These are phyloP conservation scores for Beaufortia kweichowensis DNA, from an alignment of 2,113 vertebrate species.

Conservation along the genomic window DNA sequence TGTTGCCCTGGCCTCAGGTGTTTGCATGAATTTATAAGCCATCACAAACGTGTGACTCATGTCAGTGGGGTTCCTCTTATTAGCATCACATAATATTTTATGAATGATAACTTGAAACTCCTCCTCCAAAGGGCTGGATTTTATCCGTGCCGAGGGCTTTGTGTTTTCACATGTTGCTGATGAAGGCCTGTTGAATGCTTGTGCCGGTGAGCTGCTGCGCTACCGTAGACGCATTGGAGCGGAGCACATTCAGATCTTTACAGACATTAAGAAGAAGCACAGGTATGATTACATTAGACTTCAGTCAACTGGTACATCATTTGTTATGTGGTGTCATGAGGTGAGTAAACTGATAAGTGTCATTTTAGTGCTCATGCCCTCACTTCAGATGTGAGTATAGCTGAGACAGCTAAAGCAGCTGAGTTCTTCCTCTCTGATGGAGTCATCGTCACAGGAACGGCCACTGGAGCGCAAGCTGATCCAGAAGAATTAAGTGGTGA, in stretches of 20 bases:
- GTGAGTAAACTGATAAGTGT: background rate
- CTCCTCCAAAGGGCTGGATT: slow-evolving; percentile 73
- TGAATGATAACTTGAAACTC: background rate
- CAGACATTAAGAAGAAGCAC: slow-evolving; percentile 92
- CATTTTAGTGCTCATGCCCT: slow-evolving; percentile 79
- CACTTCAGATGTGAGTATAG: slow-evolving; percentile 78
- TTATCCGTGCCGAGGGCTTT: slow-evolving; percentile 81
- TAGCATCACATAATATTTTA: background rate
- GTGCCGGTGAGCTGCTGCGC: slow-evolving; percentile 76
- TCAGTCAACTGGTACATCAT: background rate
- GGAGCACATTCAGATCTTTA: slow-evolving; percentile 82
- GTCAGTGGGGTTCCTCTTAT: background rate
- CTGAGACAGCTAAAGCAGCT: slow-evolving; percentile 76
- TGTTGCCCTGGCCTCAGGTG: slow-evolving; percentile 83
- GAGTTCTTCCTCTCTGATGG: slow-evolving; percentile 86
- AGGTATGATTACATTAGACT: slow-evolving; percentile 68
- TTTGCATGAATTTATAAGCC: background rate
- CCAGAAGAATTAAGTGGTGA: slow-evolving; percentile 77
- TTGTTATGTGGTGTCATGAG: background rate
- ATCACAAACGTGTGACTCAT: background rate
- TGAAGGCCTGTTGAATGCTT: slow-evolving; percentile 82
- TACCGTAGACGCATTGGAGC: slow-evolving; percentile 81
- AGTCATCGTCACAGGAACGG: slow-evolving; percentile 78
- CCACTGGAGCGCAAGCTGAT: slow-evolving; percentile 76
- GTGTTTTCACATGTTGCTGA: slow-evolving; percentile 82